Base-by-base conservation (phyloP, 2,888 invertebrate species). In the Anodontia alba region DNA sequence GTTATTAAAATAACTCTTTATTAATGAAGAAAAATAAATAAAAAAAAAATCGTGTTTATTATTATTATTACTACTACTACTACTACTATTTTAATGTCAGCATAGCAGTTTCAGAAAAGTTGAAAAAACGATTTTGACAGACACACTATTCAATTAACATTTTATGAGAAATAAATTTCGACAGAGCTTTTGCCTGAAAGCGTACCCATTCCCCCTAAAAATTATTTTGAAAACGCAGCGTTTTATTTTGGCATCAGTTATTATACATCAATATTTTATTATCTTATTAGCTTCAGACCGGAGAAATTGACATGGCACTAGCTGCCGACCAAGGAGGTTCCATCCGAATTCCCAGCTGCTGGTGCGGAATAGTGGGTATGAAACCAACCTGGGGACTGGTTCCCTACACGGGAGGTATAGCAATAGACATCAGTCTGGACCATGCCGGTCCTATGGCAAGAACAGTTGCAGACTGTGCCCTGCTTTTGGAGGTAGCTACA, bases 291-390 rank as follows among this genome's bases (percentile, higher is more conserved):
- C 86, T 94, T 2, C 89, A 89, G 0, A 73, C 54, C 23, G 90
- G 90, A 0, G 87, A 91, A 36, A 90, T 91, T 17, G 92, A 94
- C 76, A 74, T 94, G 87, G 93, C 93, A 8, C 73, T 93, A 0
- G 93, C 92, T 12, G 90, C 90, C 0, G 94, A 94, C 80, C 93
- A 93, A 79, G 94, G 93, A 31, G 94, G 94, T 0, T 93, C 93
- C 8, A 90, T 93, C 36, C 86, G 94, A 0, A 88, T 93, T 8
- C 94, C 94, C 1, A 73, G 92, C 42, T 83, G 86, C 43, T 93
- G 90, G 90, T 90, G 88, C 72, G 93, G 94, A 10, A 87, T 92
- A 20, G 93, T 93, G 29, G 94, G 93, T 2, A 77, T 92, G 20
- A 94, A 94, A 78, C 93, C 93, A 15, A 93, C 93, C 7, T 90